These are phyloP conservation scores for Trididemnum nubilum DNA, from an alignment of 23 tunicate species.

Conservation along the genomic window DNA sequence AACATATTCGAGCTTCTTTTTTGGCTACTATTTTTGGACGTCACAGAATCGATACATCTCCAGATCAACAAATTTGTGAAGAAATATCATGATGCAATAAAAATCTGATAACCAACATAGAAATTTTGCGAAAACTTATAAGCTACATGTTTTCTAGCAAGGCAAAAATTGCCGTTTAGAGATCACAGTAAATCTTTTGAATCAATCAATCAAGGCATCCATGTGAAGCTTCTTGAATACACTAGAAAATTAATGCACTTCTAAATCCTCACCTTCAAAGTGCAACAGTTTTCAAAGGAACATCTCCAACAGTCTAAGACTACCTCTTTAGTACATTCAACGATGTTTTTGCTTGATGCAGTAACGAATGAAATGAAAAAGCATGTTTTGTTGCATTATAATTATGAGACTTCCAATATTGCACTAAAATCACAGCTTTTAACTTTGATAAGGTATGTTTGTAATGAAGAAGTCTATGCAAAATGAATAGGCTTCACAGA, in stretches of 20 bases:
- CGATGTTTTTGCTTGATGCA: neutral
- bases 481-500: neutral
- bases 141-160: neutral
- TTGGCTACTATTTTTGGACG: neutral
- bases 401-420: neutral
- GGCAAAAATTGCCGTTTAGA: conserved; percentile 4
- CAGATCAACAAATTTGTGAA: neutral
- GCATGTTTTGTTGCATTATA: neutral
- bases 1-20: neutral
- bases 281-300: conserved; percentile 1
- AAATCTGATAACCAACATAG: neutral
- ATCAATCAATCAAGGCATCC: neutral
- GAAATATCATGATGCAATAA: neutral
- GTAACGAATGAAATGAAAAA: neutral
- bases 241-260: neutral
- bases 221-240: conserved; percentile 10
- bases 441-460: neutral
- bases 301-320: conserved; percentile 4
- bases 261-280: neutral
- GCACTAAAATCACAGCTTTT: neutral
- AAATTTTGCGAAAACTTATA: neutral
- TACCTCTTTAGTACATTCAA: neutral
- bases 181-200: neutral
- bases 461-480: neutral
- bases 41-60: neutral